These are phyloP conservation scores for Mythimna pallens DNA, from an alignment of 2,888 invertebrate species.

Conservation along the genomic window DNA sequence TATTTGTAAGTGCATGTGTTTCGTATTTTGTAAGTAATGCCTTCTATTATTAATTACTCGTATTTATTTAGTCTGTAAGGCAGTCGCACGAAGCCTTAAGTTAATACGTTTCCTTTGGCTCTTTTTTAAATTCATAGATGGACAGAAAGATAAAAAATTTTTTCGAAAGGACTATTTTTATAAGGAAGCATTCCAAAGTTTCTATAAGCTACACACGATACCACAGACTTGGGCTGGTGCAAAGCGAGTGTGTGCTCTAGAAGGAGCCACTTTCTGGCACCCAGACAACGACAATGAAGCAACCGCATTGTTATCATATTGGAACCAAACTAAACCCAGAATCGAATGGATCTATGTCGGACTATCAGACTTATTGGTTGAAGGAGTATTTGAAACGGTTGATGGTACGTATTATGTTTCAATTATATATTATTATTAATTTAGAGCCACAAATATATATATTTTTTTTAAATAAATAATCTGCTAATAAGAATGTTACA, in stretches of 20 bases:
- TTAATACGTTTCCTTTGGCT: not conserved
- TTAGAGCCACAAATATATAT: too few relatives aligned
- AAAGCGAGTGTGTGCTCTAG: slow-evolving; percentile 73
- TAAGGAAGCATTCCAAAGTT: slow-evolving; percentile 71
- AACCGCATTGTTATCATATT: slow-evolving; percentile 64
- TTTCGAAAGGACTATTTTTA: slow-evolving; percentile 82
- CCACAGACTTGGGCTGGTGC: slow-evolving; percentile 77
- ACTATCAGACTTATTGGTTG: slow-evolving; percentile 72
- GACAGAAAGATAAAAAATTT: slow-evolving; percentile 72
- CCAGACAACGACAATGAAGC: slow-evolving; percentile 78
- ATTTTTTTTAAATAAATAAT: too few relatives aligned
- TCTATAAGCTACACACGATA: slow-evolving; percentile 82
- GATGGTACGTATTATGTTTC: slow-evolving; percentile 61
- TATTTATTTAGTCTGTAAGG: not conserved
- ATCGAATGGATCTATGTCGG: slow-evolving; percentile 71
- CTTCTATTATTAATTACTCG: not conserved
- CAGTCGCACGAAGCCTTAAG: not conserved
- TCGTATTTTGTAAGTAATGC: not conserved
- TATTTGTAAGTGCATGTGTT: not conserved
- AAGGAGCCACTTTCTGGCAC: slow-evolving; percentile 79
- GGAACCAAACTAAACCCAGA: slow-evolving; percentile 69
- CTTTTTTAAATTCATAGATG: slow-evolving; percentile 66
- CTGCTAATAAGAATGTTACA: too few relatives aligned
- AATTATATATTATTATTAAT: not conserved
- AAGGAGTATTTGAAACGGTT: slow-evolving; percentile 77